These are phyloP conservation scores for Nemopilema nomurai DNA, from an alignment of 30 jellyfish, hydroid and myxozoan genomes.

Conservation along the genomic window DNA sequence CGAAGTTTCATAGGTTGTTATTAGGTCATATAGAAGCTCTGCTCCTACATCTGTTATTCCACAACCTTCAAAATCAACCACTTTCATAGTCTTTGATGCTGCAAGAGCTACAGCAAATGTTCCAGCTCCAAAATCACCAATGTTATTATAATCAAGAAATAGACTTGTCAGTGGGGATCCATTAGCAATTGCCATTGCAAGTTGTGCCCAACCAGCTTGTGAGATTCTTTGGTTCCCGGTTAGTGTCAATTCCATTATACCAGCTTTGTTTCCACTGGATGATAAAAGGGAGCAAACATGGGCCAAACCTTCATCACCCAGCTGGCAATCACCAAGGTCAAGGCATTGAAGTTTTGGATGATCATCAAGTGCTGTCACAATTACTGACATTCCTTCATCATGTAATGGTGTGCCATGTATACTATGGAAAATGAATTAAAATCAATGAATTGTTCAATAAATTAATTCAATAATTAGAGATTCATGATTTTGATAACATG, in stretches of 20 bases:
- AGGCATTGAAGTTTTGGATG: constrained; percentile 90
- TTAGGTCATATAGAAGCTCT: constrained; percentile 83
- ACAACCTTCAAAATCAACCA: constrained; percentile 88
- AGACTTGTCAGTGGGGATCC: constrained; percentile 67
- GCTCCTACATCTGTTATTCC: constrained; percentile 94
- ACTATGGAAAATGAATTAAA: constrained; percentile 45
- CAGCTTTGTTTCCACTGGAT: constrained; percentile 45
- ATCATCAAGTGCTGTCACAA: constrained; percentile 75
- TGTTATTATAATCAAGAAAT: constrained; percentile 84
- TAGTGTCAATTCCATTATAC: constrained; percentile 75
- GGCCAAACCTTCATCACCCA: constrained; percentile 88
- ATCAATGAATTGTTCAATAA: background rate
- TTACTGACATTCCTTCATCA: constrained; percentile 92
- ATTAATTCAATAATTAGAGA: too few relatives aligned
- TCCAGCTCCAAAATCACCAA: constrained; percentile 99
- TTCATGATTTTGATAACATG: too few relatives aligned
- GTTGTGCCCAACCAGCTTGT: constrained; percentile 96
- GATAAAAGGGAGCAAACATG: constrained; percentile 66
- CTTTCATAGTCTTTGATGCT: constrained; percentile 67
- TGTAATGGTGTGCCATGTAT: constrained; percentile 95
- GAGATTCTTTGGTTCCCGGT: constrained; percentile 91
- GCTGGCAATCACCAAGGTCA: constrained; percentile 94
- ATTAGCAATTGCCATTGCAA: constrained; percentile 95
- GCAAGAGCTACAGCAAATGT: constrained; percentile 94
- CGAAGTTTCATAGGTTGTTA: constrained; percentile 68